Conservation (phyloP, 2,888 invertebrate species). For the Camponotus fellah region DNA sequence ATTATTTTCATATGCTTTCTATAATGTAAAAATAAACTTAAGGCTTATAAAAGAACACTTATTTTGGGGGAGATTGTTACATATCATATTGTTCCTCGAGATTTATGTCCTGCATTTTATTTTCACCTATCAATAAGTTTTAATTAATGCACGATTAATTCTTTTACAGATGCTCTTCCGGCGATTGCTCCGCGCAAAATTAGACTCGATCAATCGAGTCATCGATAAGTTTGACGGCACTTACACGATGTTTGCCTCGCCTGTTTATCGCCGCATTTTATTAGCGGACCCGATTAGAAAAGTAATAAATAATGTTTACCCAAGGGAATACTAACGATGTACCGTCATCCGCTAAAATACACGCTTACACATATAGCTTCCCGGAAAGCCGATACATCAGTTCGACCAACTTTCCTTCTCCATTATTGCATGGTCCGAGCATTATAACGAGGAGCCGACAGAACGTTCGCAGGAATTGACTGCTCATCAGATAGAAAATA, state of each 20-base stretch:
- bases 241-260: not conserved
- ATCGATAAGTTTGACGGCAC: constrained; percentile 40
- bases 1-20: not conserved
- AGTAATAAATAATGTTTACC: constrained; percentile 52
- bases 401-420: constrained; percentile 47
- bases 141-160: not conserved
- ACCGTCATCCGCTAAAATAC: constrained; percentile 50
- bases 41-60: not conserved
- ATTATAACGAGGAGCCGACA: constrained; percentile 7
- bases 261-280: constrained; percentile 35
- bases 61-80: not conserved
- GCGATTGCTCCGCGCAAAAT: not conserved
- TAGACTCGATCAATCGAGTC: constrained; percentile 22
- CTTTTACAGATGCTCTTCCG: not conserved
- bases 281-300: constrained; percentile 4
- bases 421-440: constrained; percentile 29
- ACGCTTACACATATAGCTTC: constrained; percentile 20
- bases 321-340: constrained; percentile 37
- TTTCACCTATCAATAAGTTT: not conserved
- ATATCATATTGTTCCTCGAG: not conserved
- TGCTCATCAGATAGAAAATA: constrained; percentile 51
- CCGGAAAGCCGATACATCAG: constrained; percentile 47
- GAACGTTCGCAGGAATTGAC: constrained; percentile 43
- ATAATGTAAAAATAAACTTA: not conserved
- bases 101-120: not conserved